Base-by-base conservation (phyloP, 2,888 invertebrate species). In the Eupsilia transversa region DNA sequence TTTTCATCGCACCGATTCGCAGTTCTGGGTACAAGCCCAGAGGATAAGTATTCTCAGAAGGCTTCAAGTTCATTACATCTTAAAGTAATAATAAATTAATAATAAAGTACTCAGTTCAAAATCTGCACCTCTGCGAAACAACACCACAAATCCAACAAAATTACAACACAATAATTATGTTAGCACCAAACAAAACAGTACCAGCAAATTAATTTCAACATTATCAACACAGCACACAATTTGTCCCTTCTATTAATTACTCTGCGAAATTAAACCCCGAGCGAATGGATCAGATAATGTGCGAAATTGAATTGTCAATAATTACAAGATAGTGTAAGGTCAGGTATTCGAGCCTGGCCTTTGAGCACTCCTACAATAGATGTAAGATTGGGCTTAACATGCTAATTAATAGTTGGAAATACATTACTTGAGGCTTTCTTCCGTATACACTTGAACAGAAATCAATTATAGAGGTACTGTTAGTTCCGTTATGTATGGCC, bases 261-360 rank as follows among this genome's bases (percentile, higher is more conserved):
- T 61, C 38, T 41, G 64, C 69, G 83, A 85, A 86, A 85, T 86
- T 86, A 83, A 85, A 76, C 85, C 83, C 77, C 92, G 87, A 89
- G 88, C 80, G 84, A 86, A 83, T 75, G 85, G 88, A 95, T 95
- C 95, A 89, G 95, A 95, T 95, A 95, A 90, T 83, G 82, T 80
- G 79, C 87, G 86, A 92, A 94, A 95, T 95, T 95, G 94, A 95
- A 94, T 94, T 94, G 95, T 95, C 95, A 94, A 94, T 95, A 95
- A 95, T 94, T 94, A 91, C 92, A 85, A 85, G 88, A 84, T 86
- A 78, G 33, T 66, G 56, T 60, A 72, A 77, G 87, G 87, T 87
- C 88, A 86, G 84, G 80, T 69, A 64, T 74, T 54, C 59, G 78
- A 86, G 81, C 80, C 83, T 87, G 84, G 80, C 85, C 86, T 83